These are phyloP conservation scores for Echinometra lucunter DNA, from an alignment of 53 echinoderm and acorn worm genomes.

Conservation along the genomic window DNA sequence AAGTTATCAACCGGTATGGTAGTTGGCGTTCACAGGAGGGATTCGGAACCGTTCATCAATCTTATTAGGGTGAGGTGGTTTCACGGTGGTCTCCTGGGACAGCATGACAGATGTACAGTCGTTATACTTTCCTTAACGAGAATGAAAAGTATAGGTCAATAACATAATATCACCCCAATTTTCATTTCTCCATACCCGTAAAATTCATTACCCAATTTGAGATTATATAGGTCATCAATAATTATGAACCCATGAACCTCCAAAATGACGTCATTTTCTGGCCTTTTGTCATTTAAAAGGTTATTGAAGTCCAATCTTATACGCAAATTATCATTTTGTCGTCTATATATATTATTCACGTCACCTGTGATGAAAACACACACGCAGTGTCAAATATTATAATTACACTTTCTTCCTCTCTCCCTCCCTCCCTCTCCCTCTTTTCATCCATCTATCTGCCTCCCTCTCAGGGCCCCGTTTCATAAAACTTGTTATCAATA, in stretches of 20 bases:
- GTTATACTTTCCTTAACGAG: not conserved
- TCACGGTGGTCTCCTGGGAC: not conserved
- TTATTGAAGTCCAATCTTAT: not conserved
- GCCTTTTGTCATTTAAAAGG: not conserved
- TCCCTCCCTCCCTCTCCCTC: not conserved
- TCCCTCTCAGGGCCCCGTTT: too few relatives aligned
- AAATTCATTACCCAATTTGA: constrained; percentile 1
- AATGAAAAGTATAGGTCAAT: not conserved
- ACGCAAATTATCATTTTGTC: not conserved
- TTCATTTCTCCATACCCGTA: not conserved
- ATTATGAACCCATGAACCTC: not conserved
- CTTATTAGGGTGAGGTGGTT: constrained; percentile 13
- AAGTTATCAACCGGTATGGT: not conserved
- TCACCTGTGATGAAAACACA: too few relatives aligned
- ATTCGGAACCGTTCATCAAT: not conserved
- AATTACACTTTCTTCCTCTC: not conserved
- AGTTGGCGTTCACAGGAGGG: not conserved
- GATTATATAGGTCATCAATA: not conserved
- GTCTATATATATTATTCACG: not conserved
- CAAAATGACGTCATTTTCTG: not conserved
- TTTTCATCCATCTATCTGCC: not conserved
- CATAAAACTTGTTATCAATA: too few relatives aligned
- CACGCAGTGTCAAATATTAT: too few relatives aligned
- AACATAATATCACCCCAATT: not conserved
- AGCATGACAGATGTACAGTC: not conserved